Base-by-base conservation (phyloP, 2,113 vertebrate genomes). In the Rhadina sibilatrix region DNA sequence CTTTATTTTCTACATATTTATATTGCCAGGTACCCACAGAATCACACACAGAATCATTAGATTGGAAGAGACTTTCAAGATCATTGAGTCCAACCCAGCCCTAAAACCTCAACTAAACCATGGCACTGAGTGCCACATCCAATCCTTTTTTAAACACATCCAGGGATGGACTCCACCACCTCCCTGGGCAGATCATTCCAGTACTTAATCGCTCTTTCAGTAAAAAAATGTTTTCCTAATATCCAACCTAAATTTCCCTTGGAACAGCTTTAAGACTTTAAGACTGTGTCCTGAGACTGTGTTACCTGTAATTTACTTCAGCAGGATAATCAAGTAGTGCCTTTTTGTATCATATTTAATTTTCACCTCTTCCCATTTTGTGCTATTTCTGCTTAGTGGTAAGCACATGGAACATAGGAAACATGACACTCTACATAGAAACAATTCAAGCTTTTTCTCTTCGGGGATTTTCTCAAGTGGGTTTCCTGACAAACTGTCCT, bases 111-210 rank as follows among this genome's bases (percentile, higher is more conserved):
- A 79, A 53, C 38, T 79, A 53, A 8, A 35, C 7, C 38, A 44
- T 17, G 31, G 25, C 49, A 64, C 8, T 0, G 1, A 15, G 49
- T 14, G 38, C 15, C 40, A 44, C 49, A 65, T 79, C 31, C 38
- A 65, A 2, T 4, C 20, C 24, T 44, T 53, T 53, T 19, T 54
- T 13, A 53, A 79, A 79, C 10, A 15, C 18, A 65, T 54, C 47
- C 49, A 65, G 12, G 38, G 25, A 44, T 53, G 25, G 60, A 65
- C 11, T 30, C 38, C 20, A 53, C 12, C 38, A 44, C 31, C 25
- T 65, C 24, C 49, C 20, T 1, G 2, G 25, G 31, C 38, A 30
- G 25, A 64, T 0, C 0, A 35, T 24, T 53, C 7, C 49, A 44
- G 15, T 30, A 54, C 15, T 35, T 65, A 3, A 35, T 44, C 11